These are phyloP conservation scores for Iphiclides podalirius DNA, from an alignment of 2,888 invertebrate genomes.

Conservation along the genomic window DNA sequence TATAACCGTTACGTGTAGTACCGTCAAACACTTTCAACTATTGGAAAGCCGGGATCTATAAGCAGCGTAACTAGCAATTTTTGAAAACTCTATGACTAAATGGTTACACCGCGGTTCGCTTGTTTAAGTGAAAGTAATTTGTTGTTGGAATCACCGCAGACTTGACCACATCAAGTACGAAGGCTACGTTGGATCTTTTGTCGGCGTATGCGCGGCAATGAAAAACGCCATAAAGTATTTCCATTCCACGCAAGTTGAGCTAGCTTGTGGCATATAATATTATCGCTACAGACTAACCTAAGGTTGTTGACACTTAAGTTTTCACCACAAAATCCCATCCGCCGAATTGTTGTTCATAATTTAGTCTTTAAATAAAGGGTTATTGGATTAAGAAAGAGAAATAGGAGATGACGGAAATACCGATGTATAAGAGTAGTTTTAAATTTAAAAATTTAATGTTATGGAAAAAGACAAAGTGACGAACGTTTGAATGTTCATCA, in stretches of 20 bases:
- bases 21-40: conserved; percentile 10
- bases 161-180: conserved; percentile 44
- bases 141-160: conserved; percentile 47
- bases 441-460: too few relatives aligned
- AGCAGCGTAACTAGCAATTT: conserved; percentile 37
- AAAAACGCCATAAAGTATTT: conserved; percentile 17
- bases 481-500: too few relatives aligned
- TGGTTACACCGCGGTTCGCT: conserved; percentile 37
- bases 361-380: too few relatives aligned
- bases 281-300: conserved; percentile 3
- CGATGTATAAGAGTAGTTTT: too few relatives aligned
- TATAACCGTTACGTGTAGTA: conserved; percentile 1
- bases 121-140: conserved; percentile 62
- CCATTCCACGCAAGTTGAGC: conserved; percentile 6
- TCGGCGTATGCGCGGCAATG: conserved; percentile 15
- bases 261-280: conserved; percentile 3
- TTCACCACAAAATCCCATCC: too few relatives aligned
- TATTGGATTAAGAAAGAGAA: too few relatives aligned
- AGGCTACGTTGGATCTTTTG: conserved; percentile 44
- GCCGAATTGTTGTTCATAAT: too few relatives aligned
- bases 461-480: too few relatives aligned
- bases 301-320: conserved; percentile 13
- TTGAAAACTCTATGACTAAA: conserved; percentile 41
- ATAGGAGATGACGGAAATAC: too few relatives aligned
- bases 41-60: conserved; percentile 43